Conservation (phyloP, 2,888 invertebrate genomes). For the Lobophora halterata region DNA sequence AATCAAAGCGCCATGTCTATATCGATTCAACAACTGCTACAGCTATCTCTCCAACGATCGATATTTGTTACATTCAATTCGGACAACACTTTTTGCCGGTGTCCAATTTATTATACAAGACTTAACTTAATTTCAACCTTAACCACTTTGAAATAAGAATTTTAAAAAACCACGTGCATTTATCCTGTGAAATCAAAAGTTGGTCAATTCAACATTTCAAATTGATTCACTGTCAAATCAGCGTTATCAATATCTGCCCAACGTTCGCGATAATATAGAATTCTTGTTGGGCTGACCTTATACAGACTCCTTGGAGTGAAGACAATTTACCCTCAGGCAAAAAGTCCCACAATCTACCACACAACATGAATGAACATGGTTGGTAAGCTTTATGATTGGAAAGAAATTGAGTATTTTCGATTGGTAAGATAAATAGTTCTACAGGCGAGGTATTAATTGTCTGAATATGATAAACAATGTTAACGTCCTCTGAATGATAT, state of each 20-base stretch:
- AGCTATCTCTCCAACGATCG: constrained; percentile 72
- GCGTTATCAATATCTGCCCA: constrained; percentile 68
- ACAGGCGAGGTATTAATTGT: constrained; percentile 15
- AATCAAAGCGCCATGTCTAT: constrained; percentile 77
- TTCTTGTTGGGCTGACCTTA: constrained; percentile 60
- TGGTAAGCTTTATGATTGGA: too few relatives aligned
- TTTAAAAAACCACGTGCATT: constrained; percentile 10
- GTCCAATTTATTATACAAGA: constrained; percentile 33
- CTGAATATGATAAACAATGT: constrained; percentile 14
- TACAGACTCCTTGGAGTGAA: constrained; percentile 46
- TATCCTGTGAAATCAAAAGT: constrained; percentile 15
- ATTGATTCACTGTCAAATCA: constrained; percentile 73
- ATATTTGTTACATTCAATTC: constrained; percentile 72
- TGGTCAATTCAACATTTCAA: constrained; percentile 52
- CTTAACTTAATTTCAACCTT: constrained; percentile 16
- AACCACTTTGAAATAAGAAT: constrained; percentile 9
- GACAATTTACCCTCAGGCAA: constrained; percentile 36
- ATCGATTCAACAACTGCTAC: constrained; percentile 71
- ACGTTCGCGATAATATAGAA: constrained; percentile 62
- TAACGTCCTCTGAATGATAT: too few relatives aligned
- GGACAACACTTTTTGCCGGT: constrained; percentile 50
- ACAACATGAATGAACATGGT: constrained; percentile 14
- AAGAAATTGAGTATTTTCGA: too few relatives aligned
- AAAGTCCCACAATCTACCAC: constrained; percentile 21
- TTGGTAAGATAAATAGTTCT: constrained; percentile 17